A percentile compares a stretch with the other conserved stretches of the same genome.
phyloP scores from a whole-genome alignment of 2,888 invertebrate genomes.

The Halictus ligatus region DNA sequence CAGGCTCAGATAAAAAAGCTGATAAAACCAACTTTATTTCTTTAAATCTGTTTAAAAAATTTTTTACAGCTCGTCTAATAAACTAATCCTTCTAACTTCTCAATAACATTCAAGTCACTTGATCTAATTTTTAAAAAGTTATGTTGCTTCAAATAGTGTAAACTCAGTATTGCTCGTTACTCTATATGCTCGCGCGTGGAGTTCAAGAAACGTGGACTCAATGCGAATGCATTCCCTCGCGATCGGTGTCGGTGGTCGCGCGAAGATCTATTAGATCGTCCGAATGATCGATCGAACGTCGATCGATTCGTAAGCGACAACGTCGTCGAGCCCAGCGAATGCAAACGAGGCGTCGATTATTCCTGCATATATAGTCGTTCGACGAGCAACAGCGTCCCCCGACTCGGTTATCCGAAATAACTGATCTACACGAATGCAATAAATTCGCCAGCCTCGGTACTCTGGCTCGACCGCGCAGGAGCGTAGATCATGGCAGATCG shows the following conservation, averaged over 20 bases:
- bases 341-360: background rate
- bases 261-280: background rate
- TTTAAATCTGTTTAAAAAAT: too few relatives aligned
- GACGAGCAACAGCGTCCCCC: background rate
- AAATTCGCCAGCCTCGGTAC: background rate
- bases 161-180: too few relatives aligned
- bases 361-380: too few relatives aligned
- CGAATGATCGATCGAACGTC: slow-evolving; percentile 1
- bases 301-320: background rate
- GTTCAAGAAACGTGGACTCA: background rate
- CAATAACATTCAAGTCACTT: too few relatives aligned
- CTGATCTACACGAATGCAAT: background rate
- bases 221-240: background rate
- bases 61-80: too few relatives aligned
- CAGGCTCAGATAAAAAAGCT: too few relatives aligned
- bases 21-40: too few relatives aligned
- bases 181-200: background rate
- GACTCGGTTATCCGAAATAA: background rate
- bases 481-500: background rate
- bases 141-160: too few relatives aligned
- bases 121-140: too few relatives aligned
- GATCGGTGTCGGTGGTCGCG: background rate
- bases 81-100: too few relatives aligned
- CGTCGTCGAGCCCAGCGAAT: background rate
- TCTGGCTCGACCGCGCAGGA: background rate